Base-by-base conservation (phyloP, 1,140 invertebrate genomes). In the Drosophila carrolli region DNA sequence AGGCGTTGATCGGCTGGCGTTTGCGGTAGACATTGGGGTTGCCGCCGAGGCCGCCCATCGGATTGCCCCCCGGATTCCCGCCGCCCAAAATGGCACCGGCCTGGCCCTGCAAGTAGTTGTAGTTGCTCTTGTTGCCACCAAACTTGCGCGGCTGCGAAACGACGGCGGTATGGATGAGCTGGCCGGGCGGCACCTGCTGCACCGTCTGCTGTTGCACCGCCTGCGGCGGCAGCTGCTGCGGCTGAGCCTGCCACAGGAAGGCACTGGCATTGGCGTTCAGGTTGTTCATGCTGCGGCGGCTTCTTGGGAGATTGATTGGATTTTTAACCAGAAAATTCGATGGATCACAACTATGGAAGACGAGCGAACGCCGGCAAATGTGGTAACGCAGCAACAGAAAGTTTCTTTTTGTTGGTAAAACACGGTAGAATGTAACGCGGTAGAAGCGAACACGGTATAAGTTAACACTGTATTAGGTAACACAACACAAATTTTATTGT, bases 111-210 rank as follows among this genome's bases (percentile, higher is more conserved):
- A 83, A 51, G 23, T 79, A 86, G 23, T 76, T 82, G 44, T 66
- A 86, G 46, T 86, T 84, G 43, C 55, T 88, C 57, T 86, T 86
- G 35, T 83, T 79, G 44, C 83, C 62, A 6, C 62, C 71, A 13
- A 88, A 88, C 44, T 86, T 70, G n/a, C 83, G 84, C 3, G 62
- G 48, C 63, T 88, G 81, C 14, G 70, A 59, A 35, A 78, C 43
- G 8, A 46, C 11, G 10, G 51, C 11, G 6, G 53, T 11, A 7
- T 81, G 72, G 19, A 65, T 11, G 60, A 71, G 32, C 57, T 65
- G 76, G 5, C 61, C 38, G 19, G 56, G 59, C n/a, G 41, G 53
- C 40, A 71, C 16, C 14, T 48, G n/a, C 19, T 68, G 47, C 40
- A 57, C n/a, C n/a, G 23, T 1, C 4, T 43, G 55, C 38, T 41